These are phyloP conservation scores for Castor canadensis DNA, from an alignment of 2,113 vertebrate species.

Conservation along the genomic window DNA sequence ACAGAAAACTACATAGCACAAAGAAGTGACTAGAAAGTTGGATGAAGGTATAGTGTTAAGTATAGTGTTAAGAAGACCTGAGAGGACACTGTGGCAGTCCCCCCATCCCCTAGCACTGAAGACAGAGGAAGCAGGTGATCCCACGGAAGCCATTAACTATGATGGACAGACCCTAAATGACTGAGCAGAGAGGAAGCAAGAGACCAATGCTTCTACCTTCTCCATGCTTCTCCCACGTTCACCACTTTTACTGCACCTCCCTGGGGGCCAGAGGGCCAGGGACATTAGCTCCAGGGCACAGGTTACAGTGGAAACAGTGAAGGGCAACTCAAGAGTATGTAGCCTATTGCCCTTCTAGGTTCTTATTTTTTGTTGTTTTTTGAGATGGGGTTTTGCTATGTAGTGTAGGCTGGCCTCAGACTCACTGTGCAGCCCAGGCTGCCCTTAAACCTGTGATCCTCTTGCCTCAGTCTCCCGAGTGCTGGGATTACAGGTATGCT, in stretches of 20 bases:
- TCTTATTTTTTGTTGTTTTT: not conserved
- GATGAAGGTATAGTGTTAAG: not conserved
- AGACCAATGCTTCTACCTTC: not conserved
- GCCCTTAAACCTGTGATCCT: not conserved
- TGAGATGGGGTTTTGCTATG: too few species aligned
- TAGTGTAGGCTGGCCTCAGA: too few species aligned
- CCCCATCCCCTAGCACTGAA: not conserved
- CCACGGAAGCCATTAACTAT: not conserved
- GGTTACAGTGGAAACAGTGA: not conserved
- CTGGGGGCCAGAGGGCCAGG: not conserved
- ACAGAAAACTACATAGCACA: not conserved
- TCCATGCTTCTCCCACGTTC: not conserved
- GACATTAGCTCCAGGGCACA: not conserved
- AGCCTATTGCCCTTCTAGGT: not conserved
- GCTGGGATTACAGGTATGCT: not conserved
- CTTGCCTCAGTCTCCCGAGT: not conserved
- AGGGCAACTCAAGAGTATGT: not conserved
- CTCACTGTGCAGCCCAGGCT: not conserved
- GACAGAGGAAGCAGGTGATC: not conserved
- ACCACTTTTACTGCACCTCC: not conserved
- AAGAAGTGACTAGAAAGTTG: not conserved
- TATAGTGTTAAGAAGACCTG: not conserved
- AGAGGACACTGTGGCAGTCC: accelerated
- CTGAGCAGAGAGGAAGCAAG: too few species aligned
- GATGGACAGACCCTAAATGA: not conserved